Evolutionary conservation across 1,140 invertebrate species (phyloP), one percentile per base, ranked within the genome.

Genomic region (Chironomus tepperi): DNA sequence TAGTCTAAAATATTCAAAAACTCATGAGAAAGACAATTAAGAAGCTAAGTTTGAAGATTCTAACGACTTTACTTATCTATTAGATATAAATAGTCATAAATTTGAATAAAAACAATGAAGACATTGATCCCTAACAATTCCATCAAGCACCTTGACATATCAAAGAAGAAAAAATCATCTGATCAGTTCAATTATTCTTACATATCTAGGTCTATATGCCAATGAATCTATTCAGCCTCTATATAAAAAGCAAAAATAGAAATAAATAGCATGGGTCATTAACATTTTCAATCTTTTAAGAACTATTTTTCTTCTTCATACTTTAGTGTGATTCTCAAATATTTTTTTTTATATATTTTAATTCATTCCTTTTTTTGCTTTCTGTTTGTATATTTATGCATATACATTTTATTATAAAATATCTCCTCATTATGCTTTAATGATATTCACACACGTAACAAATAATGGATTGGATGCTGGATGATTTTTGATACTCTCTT

Each of bases 211-310:
- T 57, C 3, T 57, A 57, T 57, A n/a, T 57, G 47, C n/a, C 43
- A 15, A 10, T 47, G 15, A 47, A 47, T 47, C 47, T 57, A n/a
- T 57, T 15, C 47, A n/a, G 47, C 47, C 5, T n/a, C 12, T 57
- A 12, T 15, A 57, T 57, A 12, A 15, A 15, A 57, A 57, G n/a
- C 43, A 57, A 57, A 57, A 57, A 47, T 34, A 34, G n/a, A 15
- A 57, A n/a, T 57, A n/a, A 57, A 57, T 57, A 57, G 47, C 47
- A 15, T 57, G 47, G 47, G 47, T 57, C 47, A 57, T 57, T 57
- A 57, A n/a, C 47, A 57, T 57, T 57, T 57, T 57, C 43, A 15
- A 34, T 57, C 47, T 47, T 47, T 10, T n/a, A 57, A 57, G 12
- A 57, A 57, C 24, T 34, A 34, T 34, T 34, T 34, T 34, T 34